Evolutionary conservation across 2,113 vertebrate genomes (phyloP).

Genomic region (Halichoeres trimaculatus): DNA sequence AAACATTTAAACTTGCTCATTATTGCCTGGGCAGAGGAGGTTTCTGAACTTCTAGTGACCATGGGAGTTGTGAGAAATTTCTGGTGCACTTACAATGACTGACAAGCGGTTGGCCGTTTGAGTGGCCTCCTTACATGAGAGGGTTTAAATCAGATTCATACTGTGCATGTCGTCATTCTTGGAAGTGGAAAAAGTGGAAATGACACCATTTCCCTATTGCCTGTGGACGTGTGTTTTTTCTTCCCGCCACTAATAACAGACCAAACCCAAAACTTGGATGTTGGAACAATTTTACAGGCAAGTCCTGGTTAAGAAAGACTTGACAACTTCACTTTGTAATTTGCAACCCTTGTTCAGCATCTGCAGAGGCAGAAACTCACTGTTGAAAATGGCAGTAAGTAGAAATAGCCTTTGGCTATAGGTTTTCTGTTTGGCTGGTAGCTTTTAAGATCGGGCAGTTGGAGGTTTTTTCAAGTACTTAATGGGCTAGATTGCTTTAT

Average conservation of each 20-base stretch:
- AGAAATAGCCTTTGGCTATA: background rate
- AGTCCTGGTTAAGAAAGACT: background rate
- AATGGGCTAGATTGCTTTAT: background rate
- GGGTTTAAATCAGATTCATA: no score
- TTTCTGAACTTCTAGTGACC: no score
- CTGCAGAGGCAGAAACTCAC: background rate
- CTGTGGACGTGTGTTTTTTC: background rate
- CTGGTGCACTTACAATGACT: no score
- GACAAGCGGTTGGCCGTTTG: no score
- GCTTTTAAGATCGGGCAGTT: background rate
- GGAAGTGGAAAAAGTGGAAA: background rate
- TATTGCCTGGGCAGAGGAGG: no score
- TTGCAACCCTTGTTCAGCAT: background rate
- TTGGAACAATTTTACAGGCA: background rate
- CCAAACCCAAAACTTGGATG: background rate
- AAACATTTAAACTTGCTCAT: no score
- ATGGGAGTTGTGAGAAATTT: no score
- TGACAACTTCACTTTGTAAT: background rate
- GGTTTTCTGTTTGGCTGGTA: background rate
- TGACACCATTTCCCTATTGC: background rate
- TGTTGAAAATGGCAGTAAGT: background rate
- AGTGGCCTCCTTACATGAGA: no score
- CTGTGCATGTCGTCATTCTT: background rate
- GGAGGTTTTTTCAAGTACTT: background rate
- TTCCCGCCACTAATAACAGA: background rate